phyloP scores from a whole-genome alignment of 1,140 invertebrate genomes.

The Gryllus bimaculatus region DNA sequence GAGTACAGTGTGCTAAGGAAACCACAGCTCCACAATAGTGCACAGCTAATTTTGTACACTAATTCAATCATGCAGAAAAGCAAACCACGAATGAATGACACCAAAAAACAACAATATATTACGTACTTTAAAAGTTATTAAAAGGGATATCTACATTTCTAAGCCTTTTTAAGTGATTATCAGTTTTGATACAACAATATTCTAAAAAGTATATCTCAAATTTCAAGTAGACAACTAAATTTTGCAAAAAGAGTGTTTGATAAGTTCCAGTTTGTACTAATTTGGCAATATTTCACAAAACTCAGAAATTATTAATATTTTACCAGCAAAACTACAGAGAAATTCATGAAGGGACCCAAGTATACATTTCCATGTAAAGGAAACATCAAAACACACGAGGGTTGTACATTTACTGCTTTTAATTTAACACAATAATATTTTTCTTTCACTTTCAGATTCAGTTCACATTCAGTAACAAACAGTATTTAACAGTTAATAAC shows the following conservation, averaged over 20 bases:
- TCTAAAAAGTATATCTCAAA: background rate
- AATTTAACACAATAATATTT: too few relatives aligned
- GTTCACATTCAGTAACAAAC: too few relatives aligned
- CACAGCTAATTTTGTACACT: background rate
- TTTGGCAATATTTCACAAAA: background rate
- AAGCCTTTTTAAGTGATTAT: background rate
- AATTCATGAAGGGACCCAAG: too few relatives aligned
- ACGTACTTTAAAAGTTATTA: background rate
- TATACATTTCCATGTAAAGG: too few relatives aligned
- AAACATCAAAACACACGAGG: too few relatives aligned
- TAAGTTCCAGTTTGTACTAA: background rate
- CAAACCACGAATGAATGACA: background rate
- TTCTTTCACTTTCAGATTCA: too few relatives aligned
- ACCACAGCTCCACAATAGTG: background rate
- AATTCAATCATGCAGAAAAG: background rate
- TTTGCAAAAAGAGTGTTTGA: background rate
- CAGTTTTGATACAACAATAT: background rate
- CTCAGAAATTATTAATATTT: background rate
- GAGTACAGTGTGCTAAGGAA: too few relatives aligned
- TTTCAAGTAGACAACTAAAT: background rate
- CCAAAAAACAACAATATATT: background rate
- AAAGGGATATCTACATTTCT: background rate
- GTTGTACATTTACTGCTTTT: too few relatives aligned
- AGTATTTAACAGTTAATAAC: too few relatives aligned
- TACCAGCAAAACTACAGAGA: background rate